phyloP scores from a whole-genome alignment of 1,140 invertebrate species.

The Drosophila varians region DNA sequence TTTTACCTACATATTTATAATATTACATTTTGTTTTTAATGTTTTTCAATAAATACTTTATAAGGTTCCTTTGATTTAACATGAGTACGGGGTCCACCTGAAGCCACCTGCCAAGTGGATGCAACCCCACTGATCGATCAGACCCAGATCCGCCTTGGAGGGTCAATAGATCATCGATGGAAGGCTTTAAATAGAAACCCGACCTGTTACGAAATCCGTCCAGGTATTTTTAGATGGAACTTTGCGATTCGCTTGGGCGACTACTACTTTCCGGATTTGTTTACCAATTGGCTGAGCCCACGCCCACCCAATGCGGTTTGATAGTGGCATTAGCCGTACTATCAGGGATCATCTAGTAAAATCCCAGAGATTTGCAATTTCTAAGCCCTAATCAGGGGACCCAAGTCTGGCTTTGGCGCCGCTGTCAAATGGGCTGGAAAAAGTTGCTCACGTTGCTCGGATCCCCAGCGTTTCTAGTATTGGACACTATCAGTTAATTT shows the following conservation, averaged over 20 bases:
- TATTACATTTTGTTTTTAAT: neutral
- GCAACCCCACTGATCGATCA: conserved; percentile 16
- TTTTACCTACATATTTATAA: neutral
- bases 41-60: no score
- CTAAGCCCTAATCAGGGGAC: conserved; percentile 11
- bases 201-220: conserved; percentile 1
- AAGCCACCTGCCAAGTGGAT: neutral
- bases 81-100: neutral
- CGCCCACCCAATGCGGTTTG: conserved; percentile 51
- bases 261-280: conserved; percentile 21
- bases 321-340: conserved; percentile 4
- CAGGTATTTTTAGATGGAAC: conserved; percentile 58
- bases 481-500: conserved; percentile 60
- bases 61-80: neutral
- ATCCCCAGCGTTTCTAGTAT: conserved; percentile 15
- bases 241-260: conserved; percentile 11
- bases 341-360: conserved; percentile 12
- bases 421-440: conserved; percentile 37
- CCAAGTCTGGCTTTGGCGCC: conserved; percentile 25
- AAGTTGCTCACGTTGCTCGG: conserved; percentile 34
- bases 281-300: conserved; percentile 31
- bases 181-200: conserved; percentile 35
- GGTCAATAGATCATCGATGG: conserved; percentile 22
- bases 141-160: conserved; percentile 20
- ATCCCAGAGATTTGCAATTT: conserved; percentile 22